phyloP scores from a whole-genome alignment of 2,797 vertebrate genomes.

The Darevskia mixta region DNA sequence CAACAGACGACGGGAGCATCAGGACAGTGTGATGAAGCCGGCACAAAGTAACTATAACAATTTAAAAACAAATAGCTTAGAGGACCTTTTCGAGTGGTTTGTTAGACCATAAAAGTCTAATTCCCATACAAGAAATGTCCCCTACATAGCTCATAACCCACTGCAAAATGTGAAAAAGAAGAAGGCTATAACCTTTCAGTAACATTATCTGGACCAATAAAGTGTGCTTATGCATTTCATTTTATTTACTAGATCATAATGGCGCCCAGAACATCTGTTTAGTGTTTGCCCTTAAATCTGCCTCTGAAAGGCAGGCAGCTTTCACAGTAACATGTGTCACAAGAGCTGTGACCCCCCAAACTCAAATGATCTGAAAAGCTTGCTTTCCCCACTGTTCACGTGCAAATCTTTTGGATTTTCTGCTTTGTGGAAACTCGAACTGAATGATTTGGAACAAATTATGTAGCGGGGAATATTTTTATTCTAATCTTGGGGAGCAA shows the following conservation, averaged over 20 bases:
- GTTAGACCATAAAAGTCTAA: neutral
- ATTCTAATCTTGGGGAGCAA: neutral
- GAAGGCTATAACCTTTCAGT: constrained; percentile 20
- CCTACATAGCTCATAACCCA: neutral
- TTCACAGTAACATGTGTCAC: constrained; percentile 11
- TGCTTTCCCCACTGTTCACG: neutral
- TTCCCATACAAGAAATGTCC: neutral
- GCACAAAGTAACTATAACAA: fast-evolving
- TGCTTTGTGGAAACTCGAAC: neutral
- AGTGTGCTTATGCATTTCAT: constrained; percentile 31
- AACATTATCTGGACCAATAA: constrained; percentile 54
- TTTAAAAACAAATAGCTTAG: constrained; percentile 9
- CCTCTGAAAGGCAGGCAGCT: constrained; percentile 40
- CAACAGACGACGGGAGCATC: neutral
- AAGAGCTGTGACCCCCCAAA: constrained; percentile 34
- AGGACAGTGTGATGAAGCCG: neutral
- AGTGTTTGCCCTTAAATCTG: constrained; percentile 33
- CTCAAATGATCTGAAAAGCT: neutral
- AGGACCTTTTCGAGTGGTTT: neutral
- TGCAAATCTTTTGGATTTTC: neutral
- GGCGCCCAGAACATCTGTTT: constrained; percentile 42
- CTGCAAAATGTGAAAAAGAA: constrained; percentile 33
- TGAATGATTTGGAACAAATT: neutral
- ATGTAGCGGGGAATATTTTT: neutral
- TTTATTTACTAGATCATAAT: constrained; percentile 50